These are phyloP conservation scores for Euproctis similis DNA, from an alignment of 2,888 invertebrate genomes.

Conservation along the genomic window DNA sequence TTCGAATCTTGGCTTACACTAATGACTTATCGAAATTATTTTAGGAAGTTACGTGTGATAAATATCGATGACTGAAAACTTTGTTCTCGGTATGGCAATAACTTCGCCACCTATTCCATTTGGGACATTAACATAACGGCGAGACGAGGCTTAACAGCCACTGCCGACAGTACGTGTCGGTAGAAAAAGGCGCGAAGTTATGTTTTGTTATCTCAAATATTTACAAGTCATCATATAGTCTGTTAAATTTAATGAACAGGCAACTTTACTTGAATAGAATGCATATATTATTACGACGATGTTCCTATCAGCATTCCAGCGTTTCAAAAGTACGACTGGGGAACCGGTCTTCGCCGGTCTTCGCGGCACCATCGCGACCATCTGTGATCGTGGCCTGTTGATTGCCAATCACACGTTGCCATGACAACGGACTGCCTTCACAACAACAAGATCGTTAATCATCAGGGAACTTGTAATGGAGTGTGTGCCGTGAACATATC, in stretches of 20 bases:
- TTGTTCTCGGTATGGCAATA: no score
- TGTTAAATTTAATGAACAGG: not conserved
- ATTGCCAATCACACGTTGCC: conserved; percentile 18
- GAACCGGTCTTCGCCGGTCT: no score
- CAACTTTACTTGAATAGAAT: conserved; percentile 9
- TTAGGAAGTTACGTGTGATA: no score
- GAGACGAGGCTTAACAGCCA: no score
- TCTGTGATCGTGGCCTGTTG: conserved; percentile 1
- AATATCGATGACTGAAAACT: no score
- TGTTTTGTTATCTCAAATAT: not conserved
- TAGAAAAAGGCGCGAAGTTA: no score
- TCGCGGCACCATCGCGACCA: conserved; percentile 8
- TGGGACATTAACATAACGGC: no score
- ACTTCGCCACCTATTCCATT: no score
- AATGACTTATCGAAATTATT: no score
- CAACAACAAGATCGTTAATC: conserved; percentile 4
- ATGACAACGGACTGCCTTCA: conserved; percentile 8
- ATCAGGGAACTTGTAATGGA: conserved; percentile 1
- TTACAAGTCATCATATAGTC: not conserved
- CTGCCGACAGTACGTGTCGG: no score
- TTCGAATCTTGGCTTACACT: no score
- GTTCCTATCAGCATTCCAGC: conserved; percentile 21
- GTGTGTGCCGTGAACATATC: not conserved
- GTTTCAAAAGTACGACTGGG: not conserved
- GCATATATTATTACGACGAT: conserved; percentile 12